These are phyloP conservation scores for Baccha elongata DNA, from an alignment of 2,888 invertebrate species.

Conservation along the genomic window DNA sequence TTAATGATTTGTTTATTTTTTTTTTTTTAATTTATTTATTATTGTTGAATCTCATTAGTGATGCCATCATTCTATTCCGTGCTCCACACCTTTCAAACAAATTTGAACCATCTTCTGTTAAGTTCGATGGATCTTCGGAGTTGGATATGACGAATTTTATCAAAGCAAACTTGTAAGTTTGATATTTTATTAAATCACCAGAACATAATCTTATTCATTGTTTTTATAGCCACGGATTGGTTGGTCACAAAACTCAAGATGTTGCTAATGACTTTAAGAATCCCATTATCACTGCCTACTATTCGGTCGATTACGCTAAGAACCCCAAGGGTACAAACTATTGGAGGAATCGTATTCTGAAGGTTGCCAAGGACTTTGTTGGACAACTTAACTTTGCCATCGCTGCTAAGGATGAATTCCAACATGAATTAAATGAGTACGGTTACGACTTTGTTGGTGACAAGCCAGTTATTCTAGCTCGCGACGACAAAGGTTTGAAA, in stretches of 20 bases:
- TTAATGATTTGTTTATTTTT: background rate
- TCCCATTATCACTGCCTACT: constrained; percentile 96
- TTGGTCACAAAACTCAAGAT: constrained; percentile 94
- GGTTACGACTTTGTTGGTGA: constrained; percentile 94
- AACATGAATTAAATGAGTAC: constrained; percentile 96
- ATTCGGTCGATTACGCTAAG: constrained; percentile 96
- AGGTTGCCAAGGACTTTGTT: constrained; percentile 84
- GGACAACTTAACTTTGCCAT: constrained; percentile 91
- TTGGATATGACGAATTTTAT: constrained; percentile 91
- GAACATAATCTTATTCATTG: background rate
- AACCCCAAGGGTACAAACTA: constrained; percentile 99
- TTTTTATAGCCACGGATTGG: constrained; percentile 91
- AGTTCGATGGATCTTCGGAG: constrained; percentile 88
- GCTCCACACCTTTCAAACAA: constrained; percentile 95
- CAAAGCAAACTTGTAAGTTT: constrained; percentile 90
- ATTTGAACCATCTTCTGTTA: constrained; percentile 91
- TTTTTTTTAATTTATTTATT: background rate
- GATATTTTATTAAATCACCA: too few species aligned
- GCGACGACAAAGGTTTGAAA: constrained; percentile 93
- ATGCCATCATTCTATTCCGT: constrained; percentile 93
- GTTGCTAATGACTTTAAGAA: constrained; percentile 93
- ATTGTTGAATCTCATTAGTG: constrained; percentile 84
- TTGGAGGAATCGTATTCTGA: constrained; percentile 98
- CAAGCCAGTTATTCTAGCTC: constrained; percentile 94
- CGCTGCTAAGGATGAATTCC: constrained; percentile 96